phyloP scores from a whole-genome alignment of 2,113 vertebrate species.

The Syngnathus floridae region DNA sequence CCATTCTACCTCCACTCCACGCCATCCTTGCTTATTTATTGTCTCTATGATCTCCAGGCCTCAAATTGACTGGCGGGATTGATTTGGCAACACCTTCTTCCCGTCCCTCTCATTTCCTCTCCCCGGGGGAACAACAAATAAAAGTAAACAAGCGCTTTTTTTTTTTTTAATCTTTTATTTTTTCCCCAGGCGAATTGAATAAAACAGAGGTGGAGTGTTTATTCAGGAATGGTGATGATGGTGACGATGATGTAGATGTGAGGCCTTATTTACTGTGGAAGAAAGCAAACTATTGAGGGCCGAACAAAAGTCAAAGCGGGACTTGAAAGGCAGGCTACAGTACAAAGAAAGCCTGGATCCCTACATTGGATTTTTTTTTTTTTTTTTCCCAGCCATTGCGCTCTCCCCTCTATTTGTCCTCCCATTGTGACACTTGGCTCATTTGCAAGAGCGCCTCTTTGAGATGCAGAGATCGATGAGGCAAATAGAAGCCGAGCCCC shows the following conservation, averaged over 20 bases:
- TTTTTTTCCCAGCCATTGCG: neutral
- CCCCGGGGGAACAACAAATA: neutral
- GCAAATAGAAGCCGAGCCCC: conserved; percentile 46
- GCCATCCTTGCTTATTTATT: conserved; percentile 58
- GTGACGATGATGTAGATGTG: conserved; percentile 25
- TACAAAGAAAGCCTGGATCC: neutral
- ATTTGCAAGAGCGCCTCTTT: conserved; percentile 59
- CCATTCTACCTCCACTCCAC: conserved; percentile 18
- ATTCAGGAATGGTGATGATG: conserved; percentile 5
- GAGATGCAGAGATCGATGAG: conserved; percentile 61
- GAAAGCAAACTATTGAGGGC: conserved; percentile 1
- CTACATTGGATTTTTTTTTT: neutral
- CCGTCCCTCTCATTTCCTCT: conserved; percentile 25
- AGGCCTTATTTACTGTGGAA: conserved; percentile 19
- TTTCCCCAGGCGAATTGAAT: conserved; percentile 18
- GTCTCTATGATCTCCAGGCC: conserved; percentile 42
- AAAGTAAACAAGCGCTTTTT: conserved; percentile 23
- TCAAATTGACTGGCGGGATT: conserved; percentile 60
- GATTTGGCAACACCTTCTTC: conserved; percentile 47
- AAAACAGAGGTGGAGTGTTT: conserved; percentile 12
- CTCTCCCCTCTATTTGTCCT: conserved; percentile 54
- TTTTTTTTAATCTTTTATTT: no score
- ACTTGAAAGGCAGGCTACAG: neutral
- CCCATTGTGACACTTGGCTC: conserved; percentile 61
- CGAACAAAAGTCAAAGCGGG: neutral